Percentiles rank a stretch among this genome's conserved stretches.
These are phyloP conservation scores for Zaprionus ornatus DNA, from an alignment of 1,140 invertebrate genomes.

Conservation along the genomic window DNA sequence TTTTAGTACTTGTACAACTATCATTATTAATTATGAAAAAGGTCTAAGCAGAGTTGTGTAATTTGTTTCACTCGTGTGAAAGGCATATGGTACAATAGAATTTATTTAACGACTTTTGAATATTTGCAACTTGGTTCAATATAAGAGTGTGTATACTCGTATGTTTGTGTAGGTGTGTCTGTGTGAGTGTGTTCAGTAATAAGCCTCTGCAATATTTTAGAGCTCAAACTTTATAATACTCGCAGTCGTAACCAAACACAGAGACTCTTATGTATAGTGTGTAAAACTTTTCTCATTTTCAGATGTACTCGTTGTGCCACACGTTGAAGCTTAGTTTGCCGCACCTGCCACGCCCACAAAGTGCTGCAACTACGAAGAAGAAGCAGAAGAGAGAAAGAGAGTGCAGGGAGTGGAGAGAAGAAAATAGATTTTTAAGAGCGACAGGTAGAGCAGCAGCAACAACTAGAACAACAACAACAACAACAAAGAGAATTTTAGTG, in stretches of 20 bases:
- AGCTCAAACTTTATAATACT: constrained; percentile 1
- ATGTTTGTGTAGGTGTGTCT: too few relatives aligned
- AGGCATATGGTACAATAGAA: background rate
- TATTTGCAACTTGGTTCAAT: constrained; percentile 2
- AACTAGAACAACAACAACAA: constrained; percentile 1
- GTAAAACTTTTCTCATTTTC: constrained; percentile 68
- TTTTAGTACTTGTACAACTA: background rate
- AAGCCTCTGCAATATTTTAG: constrained; percentile 11
- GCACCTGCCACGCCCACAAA: constrained; percentile 62
- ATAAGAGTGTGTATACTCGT: background rate
- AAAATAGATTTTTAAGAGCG: constrained; percentile 11
- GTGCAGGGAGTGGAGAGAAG: background rate
- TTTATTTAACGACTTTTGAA: background rate
- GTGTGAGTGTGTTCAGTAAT: background rate
- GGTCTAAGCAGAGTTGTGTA: background rate
- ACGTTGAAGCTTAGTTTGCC: constrained; percentile 44
- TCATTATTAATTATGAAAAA: background rate
- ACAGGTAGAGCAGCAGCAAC: background rate
- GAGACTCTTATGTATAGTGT: constrained; percentile 14
- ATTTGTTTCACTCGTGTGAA: constrained; percentile 4
- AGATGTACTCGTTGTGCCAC: constrained; percentile 66
- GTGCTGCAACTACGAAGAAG: constrained; percentile 26
- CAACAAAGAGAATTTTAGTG: constrained; percentile 56
- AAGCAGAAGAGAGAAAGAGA: constrained; percentile 7
- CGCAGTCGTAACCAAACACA: background rate